Evolutionary conservation across 2,113 vertebrate genomes (phyloP), one percentile per base, ranked within the genome.

Genomic region (Lasiurus cinereus): DNA sequence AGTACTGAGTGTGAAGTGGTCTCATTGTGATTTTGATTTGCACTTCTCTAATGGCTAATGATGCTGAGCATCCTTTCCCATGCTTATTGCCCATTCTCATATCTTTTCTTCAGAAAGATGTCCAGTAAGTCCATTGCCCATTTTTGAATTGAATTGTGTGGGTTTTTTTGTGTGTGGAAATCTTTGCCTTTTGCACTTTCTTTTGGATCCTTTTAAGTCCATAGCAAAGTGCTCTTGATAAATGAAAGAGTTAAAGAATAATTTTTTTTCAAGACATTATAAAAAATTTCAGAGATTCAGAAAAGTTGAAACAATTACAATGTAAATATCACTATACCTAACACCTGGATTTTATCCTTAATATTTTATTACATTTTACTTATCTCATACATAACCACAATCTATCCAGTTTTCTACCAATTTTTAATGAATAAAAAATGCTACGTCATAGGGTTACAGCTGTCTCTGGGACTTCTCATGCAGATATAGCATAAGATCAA

Each of bases 391-490:
- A 64, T 43, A 16, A 21, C 15, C 5, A 52, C 83, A 22, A 43
- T 50, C 78, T 83, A 62, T n/a, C 5, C 31, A 83, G 13, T 0
- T 6, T 90, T 52, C 27, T 72, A 24, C 48, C 46, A 54, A n/a
- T 94, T 93, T 87, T 85, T 82, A 95, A 50, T 56, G 27, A 86
- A 78, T 33, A 82, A 94, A 89, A 22, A 64, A 64, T 46, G 11
- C 1, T 82, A 29, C 29, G 70, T 90, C 66, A 96, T 29, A n/a
- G 31, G 66, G 94, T 73, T 69, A 27, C 2, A 52, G 52, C 59
- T 46, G 11, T 46, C 43, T 66, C 46, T 62, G 86, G 74, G 24
- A 52, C 85, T 87, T 84, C 31, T 90, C 11, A 3, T 15, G 62
- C 15, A 90, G 62, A 93, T 54, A 79, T 69, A 87, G 48, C 6